These are phyloP conservation scores for Drosophila anceps DNA, from an alignment of 2,888 invertebrate species.

Conservation along the genomic window DNA sequence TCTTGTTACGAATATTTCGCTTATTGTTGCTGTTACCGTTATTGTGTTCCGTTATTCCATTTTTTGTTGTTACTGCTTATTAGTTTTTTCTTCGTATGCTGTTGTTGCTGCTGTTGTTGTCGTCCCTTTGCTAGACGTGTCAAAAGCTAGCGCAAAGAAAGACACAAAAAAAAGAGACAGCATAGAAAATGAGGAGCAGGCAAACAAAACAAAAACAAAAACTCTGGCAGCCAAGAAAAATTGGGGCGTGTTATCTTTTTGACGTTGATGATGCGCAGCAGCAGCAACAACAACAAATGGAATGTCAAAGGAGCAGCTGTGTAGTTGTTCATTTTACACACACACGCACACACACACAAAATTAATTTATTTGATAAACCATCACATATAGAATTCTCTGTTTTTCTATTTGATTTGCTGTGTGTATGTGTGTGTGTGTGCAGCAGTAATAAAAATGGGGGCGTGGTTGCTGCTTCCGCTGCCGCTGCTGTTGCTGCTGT, in stretches of 20 bases:
- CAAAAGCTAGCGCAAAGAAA: conserved; percentile 25
- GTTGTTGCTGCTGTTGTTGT: conserved; percentile 24
- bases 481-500: not conserved
- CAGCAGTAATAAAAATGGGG: not conserved
- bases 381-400: conserved; percentile 19
- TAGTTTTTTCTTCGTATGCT: conserved; percentile 58
- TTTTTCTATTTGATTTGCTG: conserved; percentile 16
- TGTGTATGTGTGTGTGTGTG: conserved; percentile 5
- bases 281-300: conserved; percentile 22
- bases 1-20: conserved; percentile 38
- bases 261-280: conserved; percentile 70
- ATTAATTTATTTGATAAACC: conserved; percentile 48
- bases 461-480: not conserved
- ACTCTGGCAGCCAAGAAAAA: conserved; percentile 65
- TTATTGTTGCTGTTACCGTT: conserved; percentile 28
- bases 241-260: conserved; percentile 74
- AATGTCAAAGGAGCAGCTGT: conserved; percentile 43
- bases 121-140: conserved; percentile 42
- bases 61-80: conserved; percentile 56
- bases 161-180: conserved; percentile 8
- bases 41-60: conserved; percentile 23
- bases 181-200: not conserved
- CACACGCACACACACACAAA: conserved; percentile 3
- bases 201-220: conserved; percentile 25
- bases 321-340: conserved; percentile 22